A percentile compares a stretch with the other conserved stretches of the same genome.
Evolutionary conservation across 2,888 invertebrate genomes (phyloP).

Genomic region (Acanthosepion esculentum): DNA sequence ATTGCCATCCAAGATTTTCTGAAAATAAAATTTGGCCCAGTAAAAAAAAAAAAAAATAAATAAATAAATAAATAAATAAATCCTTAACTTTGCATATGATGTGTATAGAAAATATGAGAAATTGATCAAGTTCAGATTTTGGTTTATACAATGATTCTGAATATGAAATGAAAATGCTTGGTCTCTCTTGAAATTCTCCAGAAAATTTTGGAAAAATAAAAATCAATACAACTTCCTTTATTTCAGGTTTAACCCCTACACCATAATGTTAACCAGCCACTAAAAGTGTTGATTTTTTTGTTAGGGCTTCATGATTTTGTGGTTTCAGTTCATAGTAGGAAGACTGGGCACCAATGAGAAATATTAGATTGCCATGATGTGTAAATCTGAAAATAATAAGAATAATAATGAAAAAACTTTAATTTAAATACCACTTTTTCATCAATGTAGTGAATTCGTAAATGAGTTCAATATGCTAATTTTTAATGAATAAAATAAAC

Average conservation of each 20-base stretch:
- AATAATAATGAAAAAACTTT: not conserved
- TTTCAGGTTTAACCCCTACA: not conserved
- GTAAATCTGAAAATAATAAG: slow-evolving; percentile 57
- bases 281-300: not conserved
- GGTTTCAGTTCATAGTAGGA: slow-evolving; percentile 56
- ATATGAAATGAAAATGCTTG: not conserved
- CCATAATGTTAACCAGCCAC: not conserved
- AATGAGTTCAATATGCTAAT: too few relatives aligned
- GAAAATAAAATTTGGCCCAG: not conserved
- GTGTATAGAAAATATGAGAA: not conserved
- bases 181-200: not conserved
- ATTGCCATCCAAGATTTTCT: not conserved
- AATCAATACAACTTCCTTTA: not conserved
- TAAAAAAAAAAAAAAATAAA: not conserved
- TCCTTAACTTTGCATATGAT: not conserved
- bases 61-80: too few relatives aligned
- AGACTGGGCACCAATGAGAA: slow-evolving; percentile 57
- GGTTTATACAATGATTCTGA: not conserved
- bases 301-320: not conserved
- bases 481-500: too few relatives aligned
- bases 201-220: not conserved
- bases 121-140: not conserved
- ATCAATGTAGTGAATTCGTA: not conserved
- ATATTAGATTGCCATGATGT: slow-evolving; percentile 57
- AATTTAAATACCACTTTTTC: not conserved